Evolutionary conservation across 1,140 invertebrate genomes (phyloP).

Genomic region (Metaphire vulgaris): DNA sequence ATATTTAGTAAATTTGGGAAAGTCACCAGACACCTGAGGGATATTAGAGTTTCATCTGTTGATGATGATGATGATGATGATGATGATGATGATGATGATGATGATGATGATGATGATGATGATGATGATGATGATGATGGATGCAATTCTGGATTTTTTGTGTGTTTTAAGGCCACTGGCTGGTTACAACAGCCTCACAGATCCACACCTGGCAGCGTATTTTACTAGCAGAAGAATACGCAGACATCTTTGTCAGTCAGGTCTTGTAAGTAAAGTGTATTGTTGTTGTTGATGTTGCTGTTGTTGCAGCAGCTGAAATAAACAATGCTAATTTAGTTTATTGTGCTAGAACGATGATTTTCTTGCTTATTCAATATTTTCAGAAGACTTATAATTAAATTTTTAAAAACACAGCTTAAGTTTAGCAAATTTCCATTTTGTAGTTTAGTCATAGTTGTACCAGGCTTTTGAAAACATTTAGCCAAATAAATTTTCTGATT

Average conservation of each 20-base stretch:
- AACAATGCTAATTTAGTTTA: too few relatives aligned
- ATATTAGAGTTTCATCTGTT: too few relatives aligned
- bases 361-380: too few relatives aligned
- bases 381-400: too few relatives aligned
- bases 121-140: conserved; percentile 13
- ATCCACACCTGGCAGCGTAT: conserved; percentile 46
- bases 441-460: too few relatives aligned
- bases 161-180: conserved; percentile 43
- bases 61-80: conserved; percentile 19
- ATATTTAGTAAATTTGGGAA: too few relatives aligned
- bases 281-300: conserved; percentile 7
- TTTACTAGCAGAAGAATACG: conserved; percentile 46
- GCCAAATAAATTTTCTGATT: too few relatives aligned
- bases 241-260: conserved; percentile 43
- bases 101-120: conserved; percentile 34
- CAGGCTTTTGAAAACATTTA: too few relatives aligned
- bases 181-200: conserved; percentile 49
- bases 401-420: too few relatives aligned
- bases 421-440: too few relatives aligned
- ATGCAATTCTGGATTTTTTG: not conserved
- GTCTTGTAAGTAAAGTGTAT: conserved; percentile 41
- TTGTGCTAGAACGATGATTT: too few relatives aligned
- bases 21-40: too few relatives aligned
- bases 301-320: not conserved
- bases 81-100: conserved; percentile 33